Evolutionary conservation across 2,888 invertebrate species (phyloP).

Genomic region (Folsomia candida): DNA sequence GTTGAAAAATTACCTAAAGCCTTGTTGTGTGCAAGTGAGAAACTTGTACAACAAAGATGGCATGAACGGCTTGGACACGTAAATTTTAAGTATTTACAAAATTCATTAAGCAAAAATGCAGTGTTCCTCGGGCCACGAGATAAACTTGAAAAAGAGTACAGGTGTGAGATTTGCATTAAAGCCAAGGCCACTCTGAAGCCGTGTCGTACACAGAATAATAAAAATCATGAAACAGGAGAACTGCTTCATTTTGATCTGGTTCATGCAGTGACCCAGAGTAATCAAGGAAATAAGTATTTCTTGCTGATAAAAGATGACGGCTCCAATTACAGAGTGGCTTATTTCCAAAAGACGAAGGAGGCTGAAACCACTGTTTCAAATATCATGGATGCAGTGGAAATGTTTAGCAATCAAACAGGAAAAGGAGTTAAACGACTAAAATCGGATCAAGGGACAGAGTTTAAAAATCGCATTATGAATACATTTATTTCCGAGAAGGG

Average conservation of each 20-base stretch:
- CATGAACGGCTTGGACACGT: slow-evolving; percentile 33
- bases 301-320: slow-evolving; percentile 28
- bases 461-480: slow-evolving; percentile 1
- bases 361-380: slow-evolving; percentile 15
- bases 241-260: slow-evolving; percentile 21
- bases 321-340: slow-evolving; percentile 17
- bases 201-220: no score
- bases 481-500: slow-evolving; percentile 19
- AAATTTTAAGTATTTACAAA: slow-evolving; percentile 14
- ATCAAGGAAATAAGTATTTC: slow-evolving; percentile 22
- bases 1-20: no score
- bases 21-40: no score
- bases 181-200: slow-evolving; percentile 23
- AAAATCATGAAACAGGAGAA: slow-evolving; percentile 10
- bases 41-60: slow-evolving; percentile 30
- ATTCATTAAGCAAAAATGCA: slow-evolving; percentile 24
- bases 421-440: slow-evolving; percentile 18
- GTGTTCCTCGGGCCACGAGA: no score
- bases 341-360: slow-evolving; percentile 24
- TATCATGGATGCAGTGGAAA: slow-evolving; percentile 17
- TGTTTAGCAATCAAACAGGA: slow-evolving; percentile 22
- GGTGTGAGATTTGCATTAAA: slow-evolving; percentile 20
- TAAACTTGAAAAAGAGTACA: neutral
- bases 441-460: slow-evolving; percentile 28
- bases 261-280: slow-evolving; percentile 9